A percentile compares a stretch with the other conserved stretches of the same genome.
These are phyloP conservation scores for Macrosteles quadrilineatus DNA, from an alignment of 1,140 invertebrate species.

Conservation along the genomic window DNA sequence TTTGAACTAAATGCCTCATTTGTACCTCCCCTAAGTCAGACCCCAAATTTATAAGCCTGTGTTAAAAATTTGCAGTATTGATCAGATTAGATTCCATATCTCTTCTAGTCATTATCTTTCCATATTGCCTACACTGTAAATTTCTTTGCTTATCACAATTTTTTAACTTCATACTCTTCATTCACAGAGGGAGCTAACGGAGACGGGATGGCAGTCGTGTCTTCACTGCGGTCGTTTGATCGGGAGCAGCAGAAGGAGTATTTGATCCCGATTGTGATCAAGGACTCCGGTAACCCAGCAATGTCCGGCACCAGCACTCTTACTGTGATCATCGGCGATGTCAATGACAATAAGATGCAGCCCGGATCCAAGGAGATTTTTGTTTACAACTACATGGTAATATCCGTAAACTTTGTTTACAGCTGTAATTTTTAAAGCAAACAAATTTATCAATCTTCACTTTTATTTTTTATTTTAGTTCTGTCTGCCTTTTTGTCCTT, in stretches of 20 bases:
- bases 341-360: constrained; percentile 97
- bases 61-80: too few relatives aligned
- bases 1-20: too few relatives aligned
- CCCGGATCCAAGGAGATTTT: constrained; percentile 95
- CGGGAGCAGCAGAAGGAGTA: constrained; percentile 95
- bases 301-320: constrained; percentile 95
- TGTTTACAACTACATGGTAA: constrained; percentile 91
- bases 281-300: constrained; percentile 82
- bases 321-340: constrained; percentile 93
- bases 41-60: too few relatives aligned
- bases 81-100: too few relatives aligned
- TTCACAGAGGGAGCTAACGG: constrained; percentile 85
- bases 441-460: too few relatives aligned
- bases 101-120: too few relatives aligned
- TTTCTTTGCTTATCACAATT: too few relatives aligned
- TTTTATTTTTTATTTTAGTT: constrained; percentile 1
- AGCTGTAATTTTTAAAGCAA: constrained; percentile 1
- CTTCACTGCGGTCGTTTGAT: constrained; percentile 88
- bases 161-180: too few relatives aligned
- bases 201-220: constrained; percentile 93
- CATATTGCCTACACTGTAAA: too few relatives aligned
- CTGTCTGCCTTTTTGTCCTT: constrained; percentile 17
- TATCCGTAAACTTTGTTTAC: constrained; percentile 35
- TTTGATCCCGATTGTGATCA: constrained; percentile 91
- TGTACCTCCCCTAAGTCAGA: too few relatives aligned